Evolutionary conservation across 1,140 invertebrate genomes (phyloP).

Genomic region (Microvelia longipes): DNA sequence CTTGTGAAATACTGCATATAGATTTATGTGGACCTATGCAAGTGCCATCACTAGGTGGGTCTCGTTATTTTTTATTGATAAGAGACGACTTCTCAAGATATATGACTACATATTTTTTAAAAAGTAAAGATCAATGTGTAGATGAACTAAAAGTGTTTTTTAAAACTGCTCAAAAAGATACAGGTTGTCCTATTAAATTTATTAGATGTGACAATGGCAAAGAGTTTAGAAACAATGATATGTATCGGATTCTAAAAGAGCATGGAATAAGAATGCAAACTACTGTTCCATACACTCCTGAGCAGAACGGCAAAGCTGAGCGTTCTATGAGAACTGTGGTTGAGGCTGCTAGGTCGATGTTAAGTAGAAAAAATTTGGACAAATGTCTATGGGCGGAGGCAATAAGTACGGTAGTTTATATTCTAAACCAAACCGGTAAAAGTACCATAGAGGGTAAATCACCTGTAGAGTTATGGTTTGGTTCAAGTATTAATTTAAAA

Average conservation of each 20-base stretch:
- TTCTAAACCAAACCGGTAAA: background rate
- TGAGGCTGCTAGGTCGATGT: background rate
- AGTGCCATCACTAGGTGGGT: background rate
- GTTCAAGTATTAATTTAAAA: slow-evolving; percentile 18
- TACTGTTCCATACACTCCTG: background rate
- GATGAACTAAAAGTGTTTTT: background rate
- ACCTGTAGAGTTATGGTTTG: slow-evolving; percentile 19
- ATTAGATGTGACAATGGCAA: background rate
- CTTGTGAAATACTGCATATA: background rate
- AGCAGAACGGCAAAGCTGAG: background rate
- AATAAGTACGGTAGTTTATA: background rate
- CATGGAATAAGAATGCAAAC: background rate
- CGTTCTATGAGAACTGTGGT: background rate
- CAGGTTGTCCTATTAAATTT: background rate
- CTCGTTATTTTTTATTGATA: background rate
- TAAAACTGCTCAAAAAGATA: background rate
- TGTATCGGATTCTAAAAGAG: background rate
- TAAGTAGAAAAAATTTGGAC: background rate
- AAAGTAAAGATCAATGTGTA: background rate
- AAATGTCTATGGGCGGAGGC: slow-evolving; percentile 9
- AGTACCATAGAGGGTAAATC: slow-evolving; percentile 7
- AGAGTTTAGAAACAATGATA: background rate
- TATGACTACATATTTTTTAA: background rate
- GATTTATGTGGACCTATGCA: background rate
- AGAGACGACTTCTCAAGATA: background rate